phyloP scores from a whole-genome alignment of 2,888 invertebrate genomes.

The Litoditis marina region DNA sequence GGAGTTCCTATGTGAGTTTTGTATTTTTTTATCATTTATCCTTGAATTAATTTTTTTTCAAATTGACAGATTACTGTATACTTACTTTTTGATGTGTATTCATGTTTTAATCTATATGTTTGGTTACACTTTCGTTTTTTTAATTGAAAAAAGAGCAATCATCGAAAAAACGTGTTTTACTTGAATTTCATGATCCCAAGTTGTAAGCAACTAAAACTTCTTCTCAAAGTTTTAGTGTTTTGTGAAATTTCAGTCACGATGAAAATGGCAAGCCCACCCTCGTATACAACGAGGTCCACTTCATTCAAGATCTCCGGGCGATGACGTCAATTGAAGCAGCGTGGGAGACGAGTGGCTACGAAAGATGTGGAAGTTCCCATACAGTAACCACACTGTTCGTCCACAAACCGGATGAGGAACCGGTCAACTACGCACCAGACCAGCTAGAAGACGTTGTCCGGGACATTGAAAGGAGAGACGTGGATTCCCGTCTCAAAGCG shows the following conservation, averaged over 20 bases:
- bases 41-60: not conserved
- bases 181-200: no score
- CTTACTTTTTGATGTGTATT: no score
- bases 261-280: not conserved
- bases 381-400: slow-evolving; percentile 9
- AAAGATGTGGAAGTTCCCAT: slow-evolving; percentile 15
- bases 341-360: slow-evolving; percentile 7
- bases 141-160: no score
- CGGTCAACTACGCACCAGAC: slow-evolving; percentile 3
- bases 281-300: slow-evolving; percentile 11
- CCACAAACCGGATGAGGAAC: slow-evolving; percentile 14
- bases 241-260: not conserved
- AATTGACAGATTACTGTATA: no score
- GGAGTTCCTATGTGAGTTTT: no score
- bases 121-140: not conserved
- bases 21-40: not conserved
- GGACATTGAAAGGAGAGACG: not conserved
- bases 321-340: slow-evolving; percentile 18
- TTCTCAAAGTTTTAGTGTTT: no score
- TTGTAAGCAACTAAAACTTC: no score
- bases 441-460: not conserved
- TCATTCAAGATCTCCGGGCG: slow-evolving; percentile 14
- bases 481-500: slow-evolving; percentile 1
- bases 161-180: no score
- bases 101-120: no score